Conservation (phyloP, 2,888 invertebrate species). For the Serripes groenlandicus region DNA sequence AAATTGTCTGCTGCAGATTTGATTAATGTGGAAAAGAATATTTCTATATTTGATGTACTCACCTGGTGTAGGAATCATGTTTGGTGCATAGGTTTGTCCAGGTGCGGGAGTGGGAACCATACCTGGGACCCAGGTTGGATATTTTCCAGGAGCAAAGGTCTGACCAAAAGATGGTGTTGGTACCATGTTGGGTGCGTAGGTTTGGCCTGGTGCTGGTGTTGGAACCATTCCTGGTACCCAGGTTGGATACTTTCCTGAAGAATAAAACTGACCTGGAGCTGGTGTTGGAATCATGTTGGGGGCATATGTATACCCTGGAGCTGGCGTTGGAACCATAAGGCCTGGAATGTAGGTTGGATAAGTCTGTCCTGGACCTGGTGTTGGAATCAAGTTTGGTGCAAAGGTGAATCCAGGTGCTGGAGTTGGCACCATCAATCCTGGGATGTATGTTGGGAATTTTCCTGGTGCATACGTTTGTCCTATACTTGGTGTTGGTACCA, state of each 20-base stretch:
- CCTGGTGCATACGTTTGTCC: constrained; percentile 65
- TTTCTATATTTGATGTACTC: neutral
- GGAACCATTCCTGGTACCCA: constrained; percentile 58
- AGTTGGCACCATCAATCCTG: constrained; percentile 66
- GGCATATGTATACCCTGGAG: constrained; percentile 60
- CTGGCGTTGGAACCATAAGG: constrained; percentile 63
- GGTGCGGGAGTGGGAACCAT: constrained; percentile 67
- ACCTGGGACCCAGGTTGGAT: constrained; percentile 66
- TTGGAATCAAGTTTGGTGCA: constrained; percentile 65
- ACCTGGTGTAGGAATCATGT: constrained; percentile 59
- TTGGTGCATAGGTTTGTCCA: constrained; percentile 59
- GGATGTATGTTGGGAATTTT: constrained; percentile 58
- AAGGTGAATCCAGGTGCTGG: constrained; percentile 60
- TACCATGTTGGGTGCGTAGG: constrained; percentile 58
- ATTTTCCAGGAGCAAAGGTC: constrained; percentile 67
- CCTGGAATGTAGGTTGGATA: constrained; percentile 68
- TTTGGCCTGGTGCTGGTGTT: constrained; percentile 64
- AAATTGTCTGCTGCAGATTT: no score
- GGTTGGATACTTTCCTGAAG: constrained; percentile 60
- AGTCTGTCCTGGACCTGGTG: constrained; percentile 64
- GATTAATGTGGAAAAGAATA: neutral
- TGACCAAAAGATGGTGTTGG: constrained; percentile 66
- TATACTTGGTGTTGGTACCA: constrained; percentile 65
- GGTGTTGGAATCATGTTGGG: constrained; percentile 66
- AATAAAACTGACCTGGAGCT: constrained; percentile 62